Evolutionary conservation across 2,888 invertebrate genomes (phyloP).

Genomic region (Clivina fossor): DNA sequence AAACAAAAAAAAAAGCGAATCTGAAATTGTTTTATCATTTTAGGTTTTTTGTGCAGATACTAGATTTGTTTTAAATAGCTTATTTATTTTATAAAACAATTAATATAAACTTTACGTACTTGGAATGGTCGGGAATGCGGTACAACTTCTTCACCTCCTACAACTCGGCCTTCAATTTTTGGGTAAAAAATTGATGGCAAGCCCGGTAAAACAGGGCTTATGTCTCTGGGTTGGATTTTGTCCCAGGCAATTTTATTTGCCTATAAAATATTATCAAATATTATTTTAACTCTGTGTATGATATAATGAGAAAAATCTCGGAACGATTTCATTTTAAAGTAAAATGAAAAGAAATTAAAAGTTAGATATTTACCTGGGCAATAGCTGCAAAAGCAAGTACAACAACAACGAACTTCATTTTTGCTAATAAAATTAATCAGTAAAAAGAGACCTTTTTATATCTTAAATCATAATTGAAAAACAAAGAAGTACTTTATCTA

Average conservation of each 20-base stretch:
- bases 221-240: conserved; percentile 12
- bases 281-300: no score
- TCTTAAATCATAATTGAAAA: no score
- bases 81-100: conserved; percentile 3
- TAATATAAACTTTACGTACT: conserved; percentile 31
- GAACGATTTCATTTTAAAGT: conserved; percentile 30
- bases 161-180: conserved; percentile 26
- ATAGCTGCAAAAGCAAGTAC: conserved; percentile 31
- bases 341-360: conserved; percentile 7
- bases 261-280: conserved; percentile 28
- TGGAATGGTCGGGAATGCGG: conserved; percentile 39
- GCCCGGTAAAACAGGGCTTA: conserved; percentile 10
- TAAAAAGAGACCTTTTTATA: no score
- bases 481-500: no score
- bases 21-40: no score
- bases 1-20: no score
- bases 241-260: conserved; percentile 33
- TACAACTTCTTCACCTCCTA: conserved; percentile 36
- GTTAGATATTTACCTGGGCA: conserved; percentile 36
- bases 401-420: conserved; percentile 27
- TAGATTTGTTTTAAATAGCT: neutral
- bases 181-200: conserved; percentile 21
- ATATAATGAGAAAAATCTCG: no score
- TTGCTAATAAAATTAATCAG: neutral
- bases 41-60: no score